phyloP scores from a whole-genome alignment of 2,888 invertebrate genomes.

The Athetis lepigone region DNA sequence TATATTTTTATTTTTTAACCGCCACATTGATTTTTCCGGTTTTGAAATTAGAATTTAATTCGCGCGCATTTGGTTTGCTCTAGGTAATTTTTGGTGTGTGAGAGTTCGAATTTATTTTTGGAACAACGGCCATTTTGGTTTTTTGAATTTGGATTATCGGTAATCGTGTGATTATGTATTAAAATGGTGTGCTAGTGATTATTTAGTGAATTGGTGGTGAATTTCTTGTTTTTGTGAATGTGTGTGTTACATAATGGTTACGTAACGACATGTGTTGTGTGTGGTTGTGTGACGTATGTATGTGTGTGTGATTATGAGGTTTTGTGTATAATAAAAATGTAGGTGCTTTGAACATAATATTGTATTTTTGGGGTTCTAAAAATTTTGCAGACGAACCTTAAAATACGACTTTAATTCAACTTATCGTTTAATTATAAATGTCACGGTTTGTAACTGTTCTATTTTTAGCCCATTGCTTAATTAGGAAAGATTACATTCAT shows the following conservation, averaged over 20 bases:
- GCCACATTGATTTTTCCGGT: slow-evolving; percentile 70
- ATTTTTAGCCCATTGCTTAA: not conserved
- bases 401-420: too few species aligned
- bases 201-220: slow-evolving; percentile 29
- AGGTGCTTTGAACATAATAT: not conserved
- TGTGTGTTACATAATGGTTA: slow-evolving; percentile 62
- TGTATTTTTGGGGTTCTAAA: not conserved
- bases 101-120: slow-evolving; percentile 26
- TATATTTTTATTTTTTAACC: slow-evolving; percentile 68
- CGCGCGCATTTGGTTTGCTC: slow-evolving; percentile 47
- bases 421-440: too few species aligned
- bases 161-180: slow-evolving; percentile 41
- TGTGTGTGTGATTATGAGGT: slow-evolving; percentile 65
- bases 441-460: too few species aligned
- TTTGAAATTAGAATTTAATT: slow-evolving; percentile 40
- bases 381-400: too few species aligned
- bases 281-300: slow-evolving; percentile 42
- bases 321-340: not conserved
- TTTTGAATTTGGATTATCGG: slow-evolving; percentile 15
- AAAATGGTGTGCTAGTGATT: slow-evolving; percentile 51
- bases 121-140: slow-evolving; percentile 9
- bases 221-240: slow-evolving; percentile 11
- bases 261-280: slow-evolving; percentile 67
- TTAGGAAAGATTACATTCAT: not conserved
- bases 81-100: slow-evolving; percentile 51